These are phyloP conservation scores for Drosophila formosana DNA, from an alignment of 2,888 invertebrate species.

Conservation along the genomic window DNA sequence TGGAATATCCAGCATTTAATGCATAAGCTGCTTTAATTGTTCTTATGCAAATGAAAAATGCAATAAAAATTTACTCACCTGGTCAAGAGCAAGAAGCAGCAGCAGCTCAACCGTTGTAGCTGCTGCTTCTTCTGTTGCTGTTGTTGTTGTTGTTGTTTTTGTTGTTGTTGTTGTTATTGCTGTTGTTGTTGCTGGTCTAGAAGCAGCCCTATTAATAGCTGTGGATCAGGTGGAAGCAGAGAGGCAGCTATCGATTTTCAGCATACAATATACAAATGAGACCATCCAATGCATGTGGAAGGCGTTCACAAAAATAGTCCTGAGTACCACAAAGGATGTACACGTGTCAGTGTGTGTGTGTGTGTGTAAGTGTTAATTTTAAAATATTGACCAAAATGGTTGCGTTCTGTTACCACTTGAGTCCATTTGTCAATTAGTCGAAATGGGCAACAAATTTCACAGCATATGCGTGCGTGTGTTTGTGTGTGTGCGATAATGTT, in stretches of 20 bases:
- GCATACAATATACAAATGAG: constrained; percentile 57
- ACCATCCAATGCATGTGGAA: constrained; percentile 18
- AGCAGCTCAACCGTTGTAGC: constrained; percentile 5
- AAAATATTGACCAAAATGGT: constrained; percentile 66
- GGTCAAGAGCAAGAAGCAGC: constrained; percentile 44
- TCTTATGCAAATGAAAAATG: constrained; percentile 54
- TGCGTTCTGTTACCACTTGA: constrained; percentile 36
- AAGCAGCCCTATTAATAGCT: constrained; percentile 46
- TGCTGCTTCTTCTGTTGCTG: constrained; percentile 3
- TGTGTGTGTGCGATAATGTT: constrained; percentile 1
- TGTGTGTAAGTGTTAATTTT: constrained; percentile 59
- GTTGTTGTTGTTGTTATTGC: constrained; percentile 3
- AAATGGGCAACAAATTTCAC: constrained; percentile 24
- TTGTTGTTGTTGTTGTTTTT: background rate
- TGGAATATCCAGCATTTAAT: constrained; percentile 37
- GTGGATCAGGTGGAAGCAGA: constrained; percentile 54
- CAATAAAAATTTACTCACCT: constrained; percentile 54
- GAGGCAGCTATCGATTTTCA: constrained; percentile 68
- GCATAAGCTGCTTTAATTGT: constrained; percentile 59
- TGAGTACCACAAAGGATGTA: constrained; percentile 17
- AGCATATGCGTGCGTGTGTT: constrained; percentile 22
- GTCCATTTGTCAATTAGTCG: constrained; percentile 41
- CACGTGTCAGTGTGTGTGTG: constrained; percentile 13
- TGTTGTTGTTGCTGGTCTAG: constrained; percentile 17
- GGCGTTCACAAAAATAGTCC: constrained; percentile 46